phyloP scores from a whole-genome alignment of 2,113 vertebrate species.

The Dryoscopus gambensis region DNA sequence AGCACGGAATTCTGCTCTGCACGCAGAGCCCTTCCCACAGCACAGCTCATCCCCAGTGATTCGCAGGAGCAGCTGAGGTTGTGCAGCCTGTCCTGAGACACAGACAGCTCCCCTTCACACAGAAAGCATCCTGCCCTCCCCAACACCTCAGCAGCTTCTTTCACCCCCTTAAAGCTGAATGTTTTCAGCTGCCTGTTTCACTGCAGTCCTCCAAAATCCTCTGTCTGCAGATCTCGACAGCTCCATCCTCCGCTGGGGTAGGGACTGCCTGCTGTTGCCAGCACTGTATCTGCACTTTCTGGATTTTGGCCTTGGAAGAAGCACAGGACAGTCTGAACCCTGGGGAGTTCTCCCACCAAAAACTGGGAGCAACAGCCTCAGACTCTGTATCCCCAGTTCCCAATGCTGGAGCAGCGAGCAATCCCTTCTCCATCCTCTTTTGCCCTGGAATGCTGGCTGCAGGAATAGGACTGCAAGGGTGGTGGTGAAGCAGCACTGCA shows the following conservation, averaged over 20 bases:
- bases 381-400: neutral
- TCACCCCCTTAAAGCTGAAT: neutral
- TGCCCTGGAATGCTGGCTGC: neutral
- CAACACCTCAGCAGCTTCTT: neutral
- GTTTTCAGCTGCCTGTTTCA: neutral
- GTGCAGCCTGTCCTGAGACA: neutral
- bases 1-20: neutral
- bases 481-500: rapidly evolving
- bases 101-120: neutral
- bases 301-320: neutral
- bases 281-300: neutral
- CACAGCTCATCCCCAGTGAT: neutral
- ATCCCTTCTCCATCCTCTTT: neutral
- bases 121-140: neutral
- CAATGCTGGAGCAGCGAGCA: neutral
- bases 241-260: neutral
- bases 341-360: neutral
- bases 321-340: neutral
- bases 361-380: neutral
- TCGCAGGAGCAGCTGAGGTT: neutral
- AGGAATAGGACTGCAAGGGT: neutral
- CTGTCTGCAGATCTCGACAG: neutral
- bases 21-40: neutral
- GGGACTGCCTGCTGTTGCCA: neutral
- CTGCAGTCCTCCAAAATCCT: neutral